These are phyloP conservation scores for Hemibates koningsi DNA, from an alignment of 2,113 vertebrate genomes.

Conservation along the genomic window DNA sequence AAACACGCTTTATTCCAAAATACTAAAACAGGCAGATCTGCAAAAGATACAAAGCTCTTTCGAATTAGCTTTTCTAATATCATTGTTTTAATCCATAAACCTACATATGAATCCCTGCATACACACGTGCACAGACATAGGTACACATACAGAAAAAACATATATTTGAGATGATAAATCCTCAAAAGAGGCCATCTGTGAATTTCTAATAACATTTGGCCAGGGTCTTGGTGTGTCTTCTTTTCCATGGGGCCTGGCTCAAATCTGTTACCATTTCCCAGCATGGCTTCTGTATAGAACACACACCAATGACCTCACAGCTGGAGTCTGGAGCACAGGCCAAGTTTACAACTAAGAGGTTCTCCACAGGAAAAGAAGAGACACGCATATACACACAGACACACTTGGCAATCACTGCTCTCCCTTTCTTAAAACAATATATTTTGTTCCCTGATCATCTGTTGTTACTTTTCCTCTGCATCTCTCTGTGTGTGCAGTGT, in stretches of 20 bases:
- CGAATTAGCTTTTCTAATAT: background rate
- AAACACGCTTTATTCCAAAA: background rate
- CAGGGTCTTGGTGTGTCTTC: conserved; percentile 12
- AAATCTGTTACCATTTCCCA: conserved; percentile 53
- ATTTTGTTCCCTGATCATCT: background rate
- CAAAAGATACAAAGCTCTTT: background rate
- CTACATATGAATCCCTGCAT: background rate
- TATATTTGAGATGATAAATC: background rate
- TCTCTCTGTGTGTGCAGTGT: background rate
- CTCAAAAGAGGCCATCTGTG: conserved; percentile 48
- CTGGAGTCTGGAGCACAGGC: conserved; percentile 32
- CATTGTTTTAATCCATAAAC: background rate
- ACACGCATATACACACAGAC: background rate
- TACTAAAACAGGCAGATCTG: background rate
- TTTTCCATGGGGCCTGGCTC: conserved; percentile 27
- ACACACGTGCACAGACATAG: background rate
- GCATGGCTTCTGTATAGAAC: conserved; percentile 44
- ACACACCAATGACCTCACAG: conserved; percentile 54
- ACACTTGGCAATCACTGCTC: background rate
- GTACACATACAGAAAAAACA: background rate
- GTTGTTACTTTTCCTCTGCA: background rate
- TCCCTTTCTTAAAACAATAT: background rate
- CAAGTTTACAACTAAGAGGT: conserved; percentile 27
- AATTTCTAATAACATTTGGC: conserved; percentile 42
- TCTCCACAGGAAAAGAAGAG: background rate